A percentile compares a stretch with the other conserved stretches of the same genome.
Conservation (phyloP, 2,888 invertebrate genomes). For the Hanleya hanleyi region DNA sequence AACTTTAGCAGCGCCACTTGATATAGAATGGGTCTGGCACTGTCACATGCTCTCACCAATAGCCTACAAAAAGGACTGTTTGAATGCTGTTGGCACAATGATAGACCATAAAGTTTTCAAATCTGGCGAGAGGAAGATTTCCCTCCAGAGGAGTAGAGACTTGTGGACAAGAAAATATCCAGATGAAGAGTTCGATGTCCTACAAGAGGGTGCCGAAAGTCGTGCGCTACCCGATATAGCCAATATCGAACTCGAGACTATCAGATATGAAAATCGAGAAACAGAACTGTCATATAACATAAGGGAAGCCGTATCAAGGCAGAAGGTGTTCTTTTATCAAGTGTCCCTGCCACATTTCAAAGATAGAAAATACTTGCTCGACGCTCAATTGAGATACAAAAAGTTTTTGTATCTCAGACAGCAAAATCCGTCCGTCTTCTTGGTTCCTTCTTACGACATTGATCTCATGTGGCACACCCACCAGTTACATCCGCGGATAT, state of each 20-base stretch:
- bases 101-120: constrained; percentile 68
- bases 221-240: not conserved
- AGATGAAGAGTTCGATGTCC: constrained; percentile 39
- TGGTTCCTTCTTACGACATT: constrained; percentile 74
- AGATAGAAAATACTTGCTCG: constrained; percentile 67
- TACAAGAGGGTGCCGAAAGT: not conserved
- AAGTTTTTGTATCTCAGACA: constrained; percentile 71
- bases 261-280: no score
- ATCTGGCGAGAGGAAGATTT: constrained; percentile 26
- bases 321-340: constrained; percentile 73
- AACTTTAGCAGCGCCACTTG: constrained; percentile 72
- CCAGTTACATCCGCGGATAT: constrained; percentile 62
- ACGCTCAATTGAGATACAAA: constrained; percentile 66
- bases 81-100: constrained; percentile 42
- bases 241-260: constrained; percentile 24
- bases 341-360: constrained; percentile 73
- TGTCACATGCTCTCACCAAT: constrained; percentile 61
- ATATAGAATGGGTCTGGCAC: constrained; percentile 74
- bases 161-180: constrained; percentile 41
- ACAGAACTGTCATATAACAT: constrained; percentile 72
- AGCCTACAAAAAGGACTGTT: constrained; percentile 46
- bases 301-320: constrained; percentile 67
- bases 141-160: constrained; percentile 20
- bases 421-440: constrained; percentile 69
- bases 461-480: constrained; percentile 74